Percentiles rank a stretch among this genome's conserved stretches.
phyloP scores from a whole-genome alignment of 2,888 invertebrate genomes.

The Alloscopus bannaensis region DNA sequence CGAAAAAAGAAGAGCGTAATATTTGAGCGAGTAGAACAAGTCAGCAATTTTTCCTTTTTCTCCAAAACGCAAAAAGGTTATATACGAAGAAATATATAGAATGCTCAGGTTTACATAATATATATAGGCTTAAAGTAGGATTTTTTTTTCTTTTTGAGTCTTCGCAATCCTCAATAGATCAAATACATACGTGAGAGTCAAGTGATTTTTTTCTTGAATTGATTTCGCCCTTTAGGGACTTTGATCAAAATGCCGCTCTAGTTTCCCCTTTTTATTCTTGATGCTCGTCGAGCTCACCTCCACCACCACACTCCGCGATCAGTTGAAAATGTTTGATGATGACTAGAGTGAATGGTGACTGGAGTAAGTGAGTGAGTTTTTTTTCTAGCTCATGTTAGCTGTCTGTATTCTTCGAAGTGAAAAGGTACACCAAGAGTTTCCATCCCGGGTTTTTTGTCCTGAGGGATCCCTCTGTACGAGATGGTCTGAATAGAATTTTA shows the following conservation, averaged over 20 bases:
- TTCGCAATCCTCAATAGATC: constrained; percentile 52
- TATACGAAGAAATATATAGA: not conserved
- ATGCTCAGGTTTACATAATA: constrained; percentile 9
- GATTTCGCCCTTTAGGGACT: constrained; percentile 57
- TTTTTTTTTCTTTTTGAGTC: constrained; percentile 36
- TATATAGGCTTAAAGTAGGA: too few relatives aligned
- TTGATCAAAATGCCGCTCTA: constrained; percentile 56
- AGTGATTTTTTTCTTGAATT: constrained; percentile 59
- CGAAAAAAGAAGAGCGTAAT: constrained; percentile 47
- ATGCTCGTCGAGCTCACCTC: not conserved
- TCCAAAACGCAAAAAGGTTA: not conserved
- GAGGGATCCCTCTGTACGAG: constrained; percentile 11
- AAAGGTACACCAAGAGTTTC: not conserved
- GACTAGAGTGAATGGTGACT: constrained; percentile 19
- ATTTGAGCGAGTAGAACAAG: constrained; percentile 51
- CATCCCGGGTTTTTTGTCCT: constrained; percentile 13
- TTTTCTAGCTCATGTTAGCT: too few relatives aligned
- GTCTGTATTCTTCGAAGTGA: too few relatives aligned
- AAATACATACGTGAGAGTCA: constrained; percentile 52
- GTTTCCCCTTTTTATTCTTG: constrained; percentile 30
- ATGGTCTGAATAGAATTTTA: constrained; percentile 40
- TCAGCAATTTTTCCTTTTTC: constrained; percentile 37
- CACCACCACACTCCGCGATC: not conserved
- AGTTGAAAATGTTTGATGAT: not conserved
- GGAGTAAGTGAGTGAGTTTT: constrained; percentile 3